Evolutionary conservation across 2,888 invertebrate species (phyloP).

Genomic region (Bursaphelenchus okinawaensis): DNA sequence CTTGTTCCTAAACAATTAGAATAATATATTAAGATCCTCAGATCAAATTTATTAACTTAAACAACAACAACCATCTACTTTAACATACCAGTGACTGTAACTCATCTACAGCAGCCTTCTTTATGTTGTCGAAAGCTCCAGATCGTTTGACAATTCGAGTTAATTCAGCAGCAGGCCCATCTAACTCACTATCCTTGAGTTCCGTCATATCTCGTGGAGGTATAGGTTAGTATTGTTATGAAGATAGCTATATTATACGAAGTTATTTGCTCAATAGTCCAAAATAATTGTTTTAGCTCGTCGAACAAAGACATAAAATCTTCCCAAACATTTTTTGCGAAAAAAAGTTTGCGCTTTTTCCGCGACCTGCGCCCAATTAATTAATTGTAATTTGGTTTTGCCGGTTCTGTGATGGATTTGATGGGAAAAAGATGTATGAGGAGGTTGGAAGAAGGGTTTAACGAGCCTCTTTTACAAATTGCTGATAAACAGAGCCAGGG

Average conservation of each 20-base stretch:
- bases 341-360: no score
- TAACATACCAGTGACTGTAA: neutral
- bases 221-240: no score
- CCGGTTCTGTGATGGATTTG: neutral
- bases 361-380: neutral
- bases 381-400: neutral
- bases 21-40: neutral
- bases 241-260: no score
- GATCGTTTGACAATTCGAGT: slow-evolving; percentile 5
- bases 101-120: slow-evolving; percentile 4
- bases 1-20: slow-evolving; percentile 1
- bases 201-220: no score
- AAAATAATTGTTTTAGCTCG: no score
- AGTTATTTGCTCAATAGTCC: no score
- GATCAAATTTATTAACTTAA: neutral
- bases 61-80: slow-evolving; percentile 4
- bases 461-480: neutral
- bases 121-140: slow-evolving; percentile 12
- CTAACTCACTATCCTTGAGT: neutral
- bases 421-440: neutral
- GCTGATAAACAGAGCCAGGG: no score
- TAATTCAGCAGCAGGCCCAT: slow-evolving; percentile 2
- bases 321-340: no score
- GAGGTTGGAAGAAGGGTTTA: neutral
- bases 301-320: no score